Conservation (phyloP, 2,888 invertebrate species). For the Chloroclystis v-ata region DNA sequence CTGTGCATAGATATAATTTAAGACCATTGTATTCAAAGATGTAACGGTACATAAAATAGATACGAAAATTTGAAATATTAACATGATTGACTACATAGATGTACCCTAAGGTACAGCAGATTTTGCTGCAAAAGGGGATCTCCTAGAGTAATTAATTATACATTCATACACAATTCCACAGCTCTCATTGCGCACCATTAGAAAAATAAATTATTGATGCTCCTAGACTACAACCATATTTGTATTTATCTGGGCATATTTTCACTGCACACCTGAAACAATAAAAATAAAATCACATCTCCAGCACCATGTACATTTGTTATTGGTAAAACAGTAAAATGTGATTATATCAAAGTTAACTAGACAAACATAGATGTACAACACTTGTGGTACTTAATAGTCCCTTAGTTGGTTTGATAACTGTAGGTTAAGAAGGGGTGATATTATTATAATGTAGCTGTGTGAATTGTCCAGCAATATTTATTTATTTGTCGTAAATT, state of each 20-base stretch:
- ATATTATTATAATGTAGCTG: too few species aligned
- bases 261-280: constrained; percentile 74
- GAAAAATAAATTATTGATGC: constrained; percentile 77
- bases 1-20: constrained; percentile 60
- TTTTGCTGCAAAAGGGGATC: constrained; percentile 55
- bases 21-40: constrained; percentile 43
- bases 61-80: constrained; percentile 55
- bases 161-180: constrained; percentile 73
- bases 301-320: too few species aligned
- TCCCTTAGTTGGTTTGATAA: too few species aligned
- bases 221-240: constrained; percentile 58
- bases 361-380: too few species aligned
- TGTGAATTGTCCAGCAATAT: too few species aligned
- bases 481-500: too few species aligned
- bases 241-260: constrained; percentile 75
- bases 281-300: not conserved
- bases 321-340: too few species aligned
- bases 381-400: too few species aligned
- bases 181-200: constrained; percentile 77
- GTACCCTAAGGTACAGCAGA: constrained; percentile 69
- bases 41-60: constrained; percentile 40
- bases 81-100: constrained; percentile 72
- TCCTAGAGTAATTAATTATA: constrained; percentile 55
- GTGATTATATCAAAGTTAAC: too few species aligned
- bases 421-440: too few species aligned